Percentiles rank a stretch among this genome's conserved stretches.
phyloP scores from a whole-genome alignment of 2,113 vertebrate species.

The Ciconia stormi region DNA sequence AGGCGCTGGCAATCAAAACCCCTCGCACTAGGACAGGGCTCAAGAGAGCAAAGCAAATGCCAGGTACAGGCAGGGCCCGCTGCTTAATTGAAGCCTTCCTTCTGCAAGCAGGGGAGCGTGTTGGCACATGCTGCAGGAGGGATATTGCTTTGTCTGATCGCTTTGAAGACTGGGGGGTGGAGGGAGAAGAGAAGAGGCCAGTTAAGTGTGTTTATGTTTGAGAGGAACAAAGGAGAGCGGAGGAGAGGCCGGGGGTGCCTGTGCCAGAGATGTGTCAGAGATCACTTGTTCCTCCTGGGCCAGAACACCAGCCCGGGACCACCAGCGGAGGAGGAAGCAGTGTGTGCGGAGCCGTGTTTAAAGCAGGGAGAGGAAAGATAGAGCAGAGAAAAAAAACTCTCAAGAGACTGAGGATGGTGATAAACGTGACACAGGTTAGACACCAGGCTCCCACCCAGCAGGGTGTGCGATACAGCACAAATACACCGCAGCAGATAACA shows the following conservation, averaged over 20 bases:
- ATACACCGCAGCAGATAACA: background rate
- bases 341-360: fast-evolving
- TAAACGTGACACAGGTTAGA: background rate
- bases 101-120: background rate
- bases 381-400: background rate
- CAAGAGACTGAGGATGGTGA: background rate
- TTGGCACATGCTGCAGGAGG: constrained; percentile 9
- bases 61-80: background rate
- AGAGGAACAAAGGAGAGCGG: constrained; percentile 47
- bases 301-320: constrained; percentile 74
- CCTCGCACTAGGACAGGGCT: background rate
- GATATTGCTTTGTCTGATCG: background rate
- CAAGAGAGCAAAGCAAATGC: background rate
- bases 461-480: fast-evolving
- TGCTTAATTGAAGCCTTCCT: background rate
- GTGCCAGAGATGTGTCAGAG: constrained; percentile 62
- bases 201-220: constrained; percentile 70
- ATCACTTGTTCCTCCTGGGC: constrained; percentile 75
- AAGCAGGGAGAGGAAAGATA: background rate
- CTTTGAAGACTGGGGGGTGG: constrained; percentile 27
- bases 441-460: fast-evolving
- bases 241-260: constrained; percentile 2
- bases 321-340: constrained; percentile 58
- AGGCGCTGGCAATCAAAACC: background rate
- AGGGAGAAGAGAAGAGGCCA: constrained; percentile 39